Evolutionary conservation across 2,113 vertebrate genomes (phyloP), one percentile per base, ranked within the genome.

Genomic region (Prochilodus magdalenae): DNA sequence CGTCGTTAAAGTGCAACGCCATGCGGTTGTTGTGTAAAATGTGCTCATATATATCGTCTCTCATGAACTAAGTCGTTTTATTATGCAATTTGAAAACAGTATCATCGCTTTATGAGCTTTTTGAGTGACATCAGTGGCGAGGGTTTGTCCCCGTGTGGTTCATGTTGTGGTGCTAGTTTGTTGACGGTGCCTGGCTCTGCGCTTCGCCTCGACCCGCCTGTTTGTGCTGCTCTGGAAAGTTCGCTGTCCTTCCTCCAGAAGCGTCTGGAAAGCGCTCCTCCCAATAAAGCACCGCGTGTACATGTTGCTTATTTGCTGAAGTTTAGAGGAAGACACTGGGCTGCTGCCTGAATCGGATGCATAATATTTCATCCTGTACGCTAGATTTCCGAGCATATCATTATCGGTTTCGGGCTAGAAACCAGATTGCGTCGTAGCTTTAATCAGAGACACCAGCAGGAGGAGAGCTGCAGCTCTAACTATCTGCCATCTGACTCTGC

Each of bases 181-280:
- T 36, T 0, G 76, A 81, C 78, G n/a, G 47, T 66, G 62, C 77
- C 86, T 81, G 10, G 22, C 5, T 0, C 5, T 4, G 14, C 55
- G 49, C 27, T 20, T 33, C 55, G 60, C 73, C 13, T 30, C 75
- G 53, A 80, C 13, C 30, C 65, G 67, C 65, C 29, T 29, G 69
- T 36, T 36, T 4, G 65, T 44, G 57, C 62, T n/a, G 78, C 70
- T 94, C 93, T 95, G 88, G 93, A 95, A 94, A 94, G 88, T 95
- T 95, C 93, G 90, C 57, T 86, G 87, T 82, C 87, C 88, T 87
- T 89, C 90, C 89, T 84, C 26, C 73, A 18, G 72, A 75, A 67
- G 22, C 22, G 29, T 33, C 57, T 53, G 53, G 72, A 62, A 29
- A 29, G 5, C 63, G 20, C 16, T n/a, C 13, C 53, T 57, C 49